phyloP scores from a whole-genome alignment of 2,797 vertebrate species.

The Peromyscus melanophrys region DNA sequence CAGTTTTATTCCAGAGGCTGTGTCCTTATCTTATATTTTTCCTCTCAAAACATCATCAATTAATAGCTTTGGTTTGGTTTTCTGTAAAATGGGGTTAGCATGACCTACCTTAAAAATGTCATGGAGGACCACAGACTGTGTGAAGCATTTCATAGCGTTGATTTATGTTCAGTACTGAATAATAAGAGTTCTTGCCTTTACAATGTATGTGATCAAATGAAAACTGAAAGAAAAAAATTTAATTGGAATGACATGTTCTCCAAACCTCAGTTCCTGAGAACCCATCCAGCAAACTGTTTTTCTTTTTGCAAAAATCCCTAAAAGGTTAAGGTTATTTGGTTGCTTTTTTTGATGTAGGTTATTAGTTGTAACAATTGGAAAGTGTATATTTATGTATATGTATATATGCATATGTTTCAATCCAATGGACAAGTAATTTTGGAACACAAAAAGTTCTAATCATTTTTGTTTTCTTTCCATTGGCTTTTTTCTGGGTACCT shows the following conservation, averaged over 20 bases:
- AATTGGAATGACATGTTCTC: conserved; percentile 20
- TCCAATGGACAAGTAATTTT: not conserved
- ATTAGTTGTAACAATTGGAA: conserved; percentile 34
- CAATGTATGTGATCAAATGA: not conserved
- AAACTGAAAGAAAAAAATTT: not conserved
- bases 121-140: not conserved
- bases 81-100: not conserved
- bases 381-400: not conserved
- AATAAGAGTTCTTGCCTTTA: not conserved
- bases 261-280: conserved; percentile 10
- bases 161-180: not conserved
- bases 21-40: not conserved
- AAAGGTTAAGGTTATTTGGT: conserved; percentile 1
- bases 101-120: not conserved
- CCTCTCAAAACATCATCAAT: not conserved
- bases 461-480: not conserved
- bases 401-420: not conserved
- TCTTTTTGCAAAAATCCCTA: not conserved
- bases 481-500: not conserved
- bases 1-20: not conserved
- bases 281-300: not conserved
- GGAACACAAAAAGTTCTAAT: not conserved
- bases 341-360: not conserved
- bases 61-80: not conserved
- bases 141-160: not conserved